Conservation (phyloP, 2,888 invertebrate genomes). For the Xanthostigma xanthostigma region DNA sequence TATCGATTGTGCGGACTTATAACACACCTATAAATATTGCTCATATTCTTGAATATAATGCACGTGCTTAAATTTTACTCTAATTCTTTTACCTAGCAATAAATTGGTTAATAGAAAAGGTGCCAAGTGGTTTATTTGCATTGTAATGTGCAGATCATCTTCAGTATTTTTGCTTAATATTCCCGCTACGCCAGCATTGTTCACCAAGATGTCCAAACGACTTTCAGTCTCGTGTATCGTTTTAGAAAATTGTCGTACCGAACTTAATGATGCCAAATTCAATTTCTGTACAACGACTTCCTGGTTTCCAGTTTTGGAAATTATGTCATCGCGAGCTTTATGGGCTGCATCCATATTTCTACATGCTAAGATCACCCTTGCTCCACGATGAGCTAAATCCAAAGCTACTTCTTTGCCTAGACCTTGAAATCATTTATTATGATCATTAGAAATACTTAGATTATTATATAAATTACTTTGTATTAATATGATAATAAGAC, state of each 20-base stretch:
- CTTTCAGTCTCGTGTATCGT: conserved; percentile 32
- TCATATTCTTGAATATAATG: too few species aligned
- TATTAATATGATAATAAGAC: too few species aligned
- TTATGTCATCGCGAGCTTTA: conserved; percentile 50
- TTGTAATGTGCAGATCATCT: conserved; percentile 42
- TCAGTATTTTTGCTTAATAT: conserved; percentile 29
- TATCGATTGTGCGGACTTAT: too few species aligned
- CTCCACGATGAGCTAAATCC: conserved; percentile 55
- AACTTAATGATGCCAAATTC: conserved; percentile 32
- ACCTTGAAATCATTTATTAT: conserved; percentile 9
- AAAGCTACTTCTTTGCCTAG: conserved; percentile 62
- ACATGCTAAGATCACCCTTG: conserved; percentile 68
- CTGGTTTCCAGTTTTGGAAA: conserved; percentile 45
- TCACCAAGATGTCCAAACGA: conserved; percentile 38
- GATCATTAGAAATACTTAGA: too few species aligned
- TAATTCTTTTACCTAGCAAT: conserved; percentile 25
- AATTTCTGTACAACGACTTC: conserved; percentile 42
- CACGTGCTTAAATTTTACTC: too few species aligned
- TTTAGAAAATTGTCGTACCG: conserved; percentile 39
- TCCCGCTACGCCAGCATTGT: conserved; percentile 40
- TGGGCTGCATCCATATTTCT: conserved; percentile 55
- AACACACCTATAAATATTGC: too few species aligned
- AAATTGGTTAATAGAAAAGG: conserved; percentile 49
- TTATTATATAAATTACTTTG: too few species aligned
- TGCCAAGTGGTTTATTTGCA: conserved; percentile 51